Evolutionary conservation across 2,113 vertebrate species (phyloP), one percentile per base, ranked within the genome.

Genomic region (Oryzias melastigma): DNA sequence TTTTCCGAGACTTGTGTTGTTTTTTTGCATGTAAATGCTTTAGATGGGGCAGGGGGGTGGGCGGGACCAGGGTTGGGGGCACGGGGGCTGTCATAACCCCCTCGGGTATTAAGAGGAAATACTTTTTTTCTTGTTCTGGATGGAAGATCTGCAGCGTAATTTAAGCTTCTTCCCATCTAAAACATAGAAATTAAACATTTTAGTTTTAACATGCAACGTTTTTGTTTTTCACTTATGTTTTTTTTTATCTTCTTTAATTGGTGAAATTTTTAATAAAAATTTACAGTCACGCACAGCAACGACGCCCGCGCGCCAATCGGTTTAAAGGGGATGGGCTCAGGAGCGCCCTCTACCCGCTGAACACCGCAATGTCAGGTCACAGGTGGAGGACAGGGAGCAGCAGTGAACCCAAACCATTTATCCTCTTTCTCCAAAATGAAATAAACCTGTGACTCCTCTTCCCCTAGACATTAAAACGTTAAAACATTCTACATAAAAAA

Each of bases 21-120:
- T 85, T 54, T 12, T 54, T 80, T 86, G 83, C 88, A 85, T 89
- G 87, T 90, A 76, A 83, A 91, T 89, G 82, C 75, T 66, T 83
- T 79, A 86, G 91, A 85, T 87, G 86, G 86, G 77, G 78, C 80
- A 88, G 88, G 68, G 66, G 63, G 76, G 76, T 85, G 85, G 88
- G 91, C 89, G 92, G 92, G 90, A 87, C 91, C 89, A 87, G n/a
- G 74, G 35, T 35, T 10, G 85, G 85, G 88, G 85, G 75, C 82
- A 80, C 75, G 78, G 85, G 85, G 88, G 85, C 70, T 85, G 87
- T 85, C 82, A 88, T 84, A 86, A 84, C 83, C 91, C 91, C 91
- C 87, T 84, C 66, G 88, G 90, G 89, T 82, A 88, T 80, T 81
- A 68, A 87, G 79, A 88, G 84, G 86, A 85, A 87, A 87, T 81